Conservation (phyloP, 2,113 vertebrate genomes). For the Ctenodactylus gundi region DNA sequence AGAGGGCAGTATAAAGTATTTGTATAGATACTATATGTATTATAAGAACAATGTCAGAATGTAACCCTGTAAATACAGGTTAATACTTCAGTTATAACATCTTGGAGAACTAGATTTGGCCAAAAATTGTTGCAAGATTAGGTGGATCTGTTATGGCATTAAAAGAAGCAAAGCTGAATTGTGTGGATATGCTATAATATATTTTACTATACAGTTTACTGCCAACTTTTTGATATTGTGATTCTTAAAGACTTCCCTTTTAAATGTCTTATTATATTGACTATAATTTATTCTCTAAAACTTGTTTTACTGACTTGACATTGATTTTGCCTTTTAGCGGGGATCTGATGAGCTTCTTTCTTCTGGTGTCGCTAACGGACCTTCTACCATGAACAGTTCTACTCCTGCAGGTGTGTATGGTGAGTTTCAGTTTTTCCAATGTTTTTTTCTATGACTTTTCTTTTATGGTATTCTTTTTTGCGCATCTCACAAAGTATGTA, state of each 20-base stretch:
- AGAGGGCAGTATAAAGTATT: slow-evolving; percentile 18
- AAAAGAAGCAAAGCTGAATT: not conserved
- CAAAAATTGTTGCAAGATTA: not conserved
- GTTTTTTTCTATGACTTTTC: not conserved
- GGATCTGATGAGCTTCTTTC: slow-evolving; percentile 84
- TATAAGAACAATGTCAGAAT: not conserved
- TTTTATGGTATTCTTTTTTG: not conserved
- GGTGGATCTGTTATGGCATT: not conserved
- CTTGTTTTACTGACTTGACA: slow-evolving; percentile 45
- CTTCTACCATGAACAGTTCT: slow-evolving; percentile 87
- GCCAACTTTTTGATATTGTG: slow-evolving; percentile 12
- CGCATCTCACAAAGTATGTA: not conserved
- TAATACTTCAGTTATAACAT: not conserved
- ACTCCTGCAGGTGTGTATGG: slow-evolving; percentile 85
- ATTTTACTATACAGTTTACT: slow-evolving; percentile 40
- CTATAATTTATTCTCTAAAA: slow-evolving; percentile 8
- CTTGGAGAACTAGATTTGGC: not conserved
- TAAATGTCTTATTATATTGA: slow-evolving; percentile 42
- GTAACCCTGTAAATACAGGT: not conserved
- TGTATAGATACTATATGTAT: not conserved
- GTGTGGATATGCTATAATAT: not conserved
- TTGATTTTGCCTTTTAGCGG: slow-evolving; percentile 82
- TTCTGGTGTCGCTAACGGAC: slow-evolving; percentile 79
- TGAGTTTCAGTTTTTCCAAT: slow-evolving; percentile 16
- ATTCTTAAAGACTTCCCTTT: slow-evolving; percentile 6